Percentiles rank a stretch among this genome's conserved stretches.
These are phyloP conservation scores for Marronus borbonicus DNA, from an alignment of 2,888 invertebrate genomes.

Conservation along the genomic window DNA sequence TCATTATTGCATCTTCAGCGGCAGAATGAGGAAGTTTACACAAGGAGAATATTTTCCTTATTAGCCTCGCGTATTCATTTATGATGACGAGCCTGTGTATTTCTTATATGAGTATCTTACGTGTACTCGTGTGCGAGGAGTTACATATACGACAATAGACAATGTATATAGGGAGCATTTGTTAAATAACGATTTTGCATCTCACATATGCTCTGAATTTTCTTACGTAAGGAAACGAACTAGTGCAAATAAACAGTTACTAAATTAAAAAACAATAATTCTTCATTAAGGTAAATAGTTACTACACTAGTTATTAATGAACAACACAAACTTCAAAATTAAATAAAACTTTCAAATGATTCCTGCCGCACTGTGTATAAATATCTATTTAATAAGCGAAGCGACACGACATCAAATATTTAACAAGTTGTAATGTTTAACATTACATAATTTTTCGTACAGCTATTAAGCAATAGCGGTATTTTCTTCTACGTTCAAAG, in stretches of 20 bases:
- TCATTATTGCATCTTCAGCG: slow-evolving; percentile 21
- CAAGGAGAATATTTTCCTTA: slow-evolving; percentile 41
- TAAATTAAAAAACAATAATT: slow-evolving; percentile 17
- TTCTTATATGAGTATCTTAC: slow-evolving; percentile 10
- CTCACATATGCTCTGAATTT: slow-evolving; percentile 6
- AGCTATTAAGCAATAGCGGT: neutral
- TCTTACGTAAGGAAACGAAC: slow-evolving; percentile 4
- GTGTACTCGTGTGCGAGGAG: neutral
- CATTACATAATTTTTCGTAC: slow-evolving; percentile 18
- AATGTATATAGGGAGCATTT: slow-evolving; percentile 16
- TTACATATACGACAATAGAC: slow-evolving; percentile 29
- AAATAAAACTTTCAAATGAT: slow-evolving; percentile 5
- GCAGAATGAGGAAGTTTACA: slow-evolving; percentile 39
- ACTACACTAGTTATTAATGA: neutral
- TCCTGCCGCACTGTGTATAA: neutral
- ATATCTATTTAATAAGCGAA: slow-evolving; percentile 11
- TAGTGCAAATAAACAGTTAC: neutral
- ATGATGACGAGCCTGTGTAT: neutral
- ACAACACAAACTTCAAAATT: slow-evolving; percentile 11
- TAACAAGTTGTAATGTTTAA: neutral
- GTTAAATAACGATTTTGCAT: slow-evolving; percentile 26
- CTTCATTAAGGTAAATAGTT: slow-evolving; percentile 14
- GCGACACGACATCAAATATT: neutral
- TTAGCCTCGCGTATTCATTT: slow-evolving; percentile 22
- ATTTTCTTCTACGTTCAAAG: too few species aligned